Base-by-base conservation (phyloP, 2,888 invertebrate genomes). In the Mythimna ferrago region DNA sequence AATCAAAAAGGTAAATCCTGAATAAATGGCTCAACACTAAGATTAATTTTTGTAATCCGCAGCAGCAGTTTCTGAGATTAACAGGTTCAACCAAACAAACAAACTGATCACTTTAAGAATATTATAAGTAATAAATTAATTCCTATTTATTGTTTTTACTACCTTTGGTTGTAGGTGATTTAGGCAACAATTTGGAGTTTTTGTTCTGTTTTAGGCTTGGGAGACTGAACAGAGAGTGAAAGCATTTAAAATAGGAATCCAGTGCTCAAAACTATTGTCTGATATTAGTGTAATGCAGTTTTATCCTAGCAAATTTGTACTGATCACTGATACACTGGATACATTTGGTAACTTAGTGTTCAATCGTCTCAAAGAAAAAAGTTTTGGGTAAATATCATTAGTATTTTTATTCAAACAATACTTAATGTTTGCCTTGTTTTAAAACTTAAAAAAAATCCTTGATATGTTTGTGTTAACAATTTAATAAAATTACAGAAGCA, bases 231-330 rank as follows among this genome's bases (percentile, higher is more conserved):
- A 99, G 93, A 97, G 99, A 86, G 99, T 99, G 0, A 99, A 99
- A 95, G 98, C 99, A 7, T 97, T 99, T 56, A 99, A 99, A 97
- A 99, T 99, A 89, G 99, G 98, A 1, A 99, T 99, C 86, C 99
- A 99, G 97, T 99, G 99, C 94, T 98, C 99, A 54, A 99, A 99
- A 95, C 96, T 99, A 87, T 95, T 99, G 70, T 98, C 98, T 2
- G 99, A 99, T 91, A 98, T 98, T 5, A 98, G 97, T 73, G 99
- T 98, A 0, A 97, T 99, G 91, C 98, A 98, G 88, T 99, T 99
- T 94, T 99, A 99, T 96, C 99, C 99, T 0, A 99, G 99, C 94
- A 99, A 99, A 96, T 99, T 99, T 97, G 99, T 99, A 53, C 97
- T 99, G 21, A 98, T 99, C 71, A 99, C 99, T 16, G 99, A 99